Base-by-base conservation (phyloP, 1,140 invertebrate species). In the Teleogryllus occipitalis region DNA sequence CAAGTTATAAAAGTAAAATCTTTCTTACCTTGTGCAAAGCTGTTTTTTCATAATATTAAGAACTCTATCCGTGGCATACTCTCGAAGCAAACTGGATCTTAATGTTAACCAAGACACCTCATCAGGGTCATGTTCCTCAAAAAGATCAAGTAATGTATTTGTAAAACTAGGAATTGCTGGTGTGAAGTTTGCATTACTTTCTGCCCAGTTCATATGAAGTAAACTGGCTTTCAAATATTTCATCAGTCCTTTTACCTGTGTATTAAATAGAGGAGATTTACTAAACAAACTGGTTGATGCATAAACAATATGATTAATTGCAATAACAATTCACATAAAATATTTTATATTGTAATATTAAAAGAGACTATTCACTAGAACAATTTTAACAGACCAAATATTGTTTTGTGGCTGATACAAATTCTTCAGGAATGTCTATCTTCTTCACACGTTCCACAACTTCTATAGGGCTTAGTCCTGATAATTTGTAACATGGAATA, bases 401-500 rank as follows among this genome's bases (percentile, higher is more conserved):
- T 14, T 77, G 14, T 8, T 87, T 85, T 47, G 86, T 83, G 0
- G 84, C 81, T 14, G 14, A 49, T 81, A 18, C 47, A 8, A 75
- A 8, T 48, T 81, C 80, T 73, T 65, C 81, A 80, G 82, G 77
- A 47, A 82, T 79, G 10, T 75, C 54, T 49, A 80, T 76, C 47
- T 48, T 80, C 49, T 76, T 87, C 84, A 47, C 85, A 85, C n/a
- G 86, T 80, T 80, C 86, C 21, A 91, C 83, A 7, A 90, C 87
- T 82, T 90, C 87, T 0, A 85, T 83, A 7, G 88, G 85, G 47
- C 84, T 86, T 4, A 90, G 79, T 14, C 86, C 84, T 2, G 90
- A 90, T 86, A 90, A 90, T 81, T 88, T 89, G 82, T 90, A 92
- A 83, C 90, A 92, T 6, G 88, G 88, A 81, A 88, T 85, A 74